Evolutionary conservation across 2,888 invertebrate genomes (phyloP).

Genomic region (Imbricaverruca yamaguchii): DNA sequence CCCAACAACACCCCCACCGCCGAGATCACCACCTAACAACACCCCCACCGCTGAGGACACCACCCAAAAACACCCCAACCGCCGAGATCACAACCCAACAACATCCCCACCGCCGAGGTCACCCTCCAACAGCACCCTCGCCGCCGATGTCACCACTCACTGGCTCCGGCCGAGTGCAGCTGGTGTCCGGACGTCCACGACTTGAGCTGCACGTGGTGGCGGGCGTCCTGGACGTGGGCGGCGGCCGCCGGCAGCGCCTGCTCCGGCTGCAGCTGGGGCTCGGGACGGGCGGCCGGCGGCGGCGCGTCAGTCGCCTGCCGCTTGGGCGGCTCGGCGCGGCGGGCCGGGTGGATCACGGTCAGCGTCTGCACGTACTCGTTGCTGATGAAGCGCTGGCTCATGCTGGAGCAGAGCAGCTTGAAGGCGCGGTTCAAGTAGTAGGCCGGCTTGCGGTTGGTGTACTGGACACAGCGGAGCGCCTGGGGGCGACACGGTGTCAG

Average conservation of each 20-base stretch:
- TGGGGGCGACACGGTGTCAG: slow-evolving; percentile 31
- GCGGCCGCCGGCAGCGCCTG: slow-evolving; percentile 34
- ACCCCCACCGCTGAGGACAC: no score
- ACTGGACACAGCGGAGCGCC: slow-evolving; percentile 69
- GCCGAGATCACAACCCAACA: no score
- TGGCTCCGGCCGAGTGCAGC: slow-evolving; percentile 39
- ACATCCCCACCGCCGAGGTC: no score
- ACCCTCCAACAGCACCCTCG: no score
- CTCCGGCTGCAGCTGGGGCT: slow-evolving; percentile 34
- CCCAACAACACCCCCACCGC: no score
- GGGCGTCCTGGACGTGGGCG: slow-evolving; percentile 55
- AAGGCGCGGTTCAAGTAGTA: slow-evolving; percentile 92
- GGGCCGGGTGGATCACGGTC: slow-evolving; percentile 76
- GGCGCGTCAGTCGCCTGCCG: slow-evolving; percentile 38
- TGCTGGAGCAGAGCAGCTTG: slow-evolving; percentile 88
- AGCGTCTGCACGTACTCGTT: slow-evolving; percentile 93
- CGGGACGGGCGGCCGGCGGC: slow-evolving; percentile 43
- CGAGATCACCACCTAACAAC: no score
- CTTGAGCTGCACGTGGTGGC: slow-evolving; percentile 56
- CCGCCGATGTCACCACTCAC: slow-evolving; percentile 24
- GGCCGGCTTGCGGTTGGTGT: slow-evolving; percentile 93
- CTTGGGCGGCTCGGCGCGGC: slow-evolving; percentile 35
- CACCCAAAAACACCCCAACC: no score
- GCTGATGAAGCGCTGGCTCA: slow-evolving; percentile 86
- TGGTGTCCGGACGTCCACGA: slow-evolving; percentile 45